phyloP scores from a whole-genome alignment of 2,797 vertebrate species.

The Sebastes hubbsi region DNA sequence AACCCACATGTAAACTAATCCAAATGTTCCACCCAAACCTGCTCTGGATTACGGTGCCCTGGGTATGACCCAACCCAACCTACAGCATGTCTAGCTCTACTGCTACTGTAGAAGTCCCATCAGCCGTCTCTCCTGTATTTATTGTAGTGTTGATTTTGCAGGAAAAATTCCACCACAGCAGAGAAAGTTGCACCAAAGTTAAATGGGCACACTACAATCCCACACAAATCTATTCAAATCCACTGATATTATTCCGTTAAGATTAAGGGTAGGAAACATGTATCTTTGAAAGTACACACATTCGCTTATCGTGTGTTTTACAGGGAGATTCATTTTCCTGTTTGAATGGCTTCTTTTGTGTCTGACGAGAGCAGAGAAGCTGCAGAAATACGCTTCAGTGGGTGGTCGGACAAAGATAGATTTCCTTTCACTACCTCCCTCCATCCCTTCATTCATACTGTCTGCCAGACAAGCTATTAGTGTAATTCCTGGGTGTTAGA shows the following conservation, averaged over 20 bases:
- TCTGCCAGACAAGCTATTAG: slow-evolving; percentile 59
- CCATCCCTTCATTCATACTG: slow-evolving; percentile 32
- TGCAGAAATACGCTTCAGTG: slow-evolving; percentile 23
- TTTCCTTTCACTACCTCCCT: slow-evolving; percentile 19
- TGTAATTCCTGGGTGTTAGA: slow-evolving; percentile 51
- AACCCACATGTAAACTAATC: slow-evolving; percentile 15
- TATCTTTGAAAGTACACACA: slow-evolving; percentile 11
- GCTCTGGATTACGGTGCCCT: slow-evolving; percentile 18
- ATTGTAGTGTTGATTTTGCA: background rate
- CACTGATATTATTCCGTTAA: background rate
- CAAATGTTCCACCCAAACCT: slow-evolving; percentile 34
- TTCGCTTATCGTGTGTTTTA: slow-evolving; percentile 1
- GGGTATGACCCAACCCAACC: slow-evolving; percentile 14
- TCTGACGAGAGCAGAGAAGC: background rate
- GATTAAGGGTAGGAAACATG: background rate
- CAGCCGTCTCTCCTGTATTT: background rate
- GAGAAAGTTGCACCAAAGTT: background rate
- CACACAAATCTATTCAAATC: background rate
- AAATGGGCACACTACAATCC: background rate
- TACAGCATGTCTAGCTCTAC: background rate
- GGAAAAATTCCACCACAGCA: background rate
- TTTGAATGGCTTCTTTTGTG: slow-evolving; percentile 1
- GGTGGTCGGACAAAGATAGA: slow-evolving; percentile 39
- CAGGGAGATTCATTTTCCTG: background rate
- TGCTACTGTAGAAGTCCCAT: background rate